Evolutionary conservation across 2,888 invertebrate species (phyloP).

Genomic region (Scaptomyza flava): DNA sequence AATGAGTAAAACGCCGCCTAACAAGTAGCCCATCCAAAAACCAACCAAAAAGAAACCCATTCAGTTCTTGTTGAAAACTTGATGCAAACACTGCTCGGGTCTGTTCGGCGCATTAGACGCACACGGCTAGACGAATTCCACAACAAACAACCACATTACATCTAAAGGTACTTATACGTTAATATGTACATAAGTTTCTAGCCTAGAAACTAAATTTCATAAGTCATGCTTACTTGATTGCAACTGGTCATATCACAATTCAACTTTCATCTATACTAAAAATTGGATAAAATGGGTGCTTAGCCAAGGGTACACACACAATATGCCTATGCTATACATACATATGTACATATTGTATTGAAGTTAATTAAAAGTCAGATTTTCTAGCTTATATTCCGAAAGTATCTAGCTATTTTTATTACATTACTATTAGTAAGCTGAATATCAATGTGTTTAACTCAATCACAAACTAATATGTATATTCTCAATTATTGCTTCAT

Average conservation of each 20-base stretch:
- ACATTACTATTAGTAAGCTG: too few relatives aligned
- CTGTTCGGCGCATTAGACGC: constrained; percentile 74
- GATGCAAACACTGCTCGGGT: constrained; percentile 63
- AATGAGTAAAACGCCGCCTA: constrained; percentile 12
- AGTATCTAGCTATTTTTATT: too few relatives aligned
- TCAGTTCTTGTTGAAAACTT: constrained; percentile 47
- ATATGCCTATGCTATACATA: not conserved
- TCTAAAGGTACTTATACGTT: too few relatives aligned
- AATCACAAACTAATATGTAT: not conserved
- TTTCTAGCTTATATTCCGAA: not conserved
- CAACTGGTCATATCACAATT: constrained; percentile 49
- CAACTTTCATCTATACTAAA: constrained; percentile 37
- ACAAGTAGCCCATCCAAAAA: constrained; percentile 25
- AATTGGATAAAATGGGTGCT: constrained; percentile 27
- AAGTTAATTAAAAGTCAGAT: not conserved
- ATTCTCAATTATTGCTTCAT: too few relatives aligned
- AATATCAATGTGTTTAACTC: not conserved
- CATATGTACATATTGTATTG: too few relatives aligned
- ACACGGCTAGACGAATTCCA: constrained; percentile 48
- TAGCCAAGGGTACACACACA: not conserved
- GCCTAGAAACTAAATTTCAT: constrained; percentile 22
- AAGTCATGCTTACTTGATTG: constrained; percentile 46
- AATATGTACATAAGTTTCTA: too few relatives aligned
- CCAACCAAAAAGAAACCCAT: constrained; percentile 1
- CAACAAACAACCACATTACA: not conserved